Percentiles rank a stretch among this genome's conserved stretches.
Evolutionary conservation across 2,888 invertebrate genomes (phyloP).

Genomic region (Drosophila yooni): DNA sequence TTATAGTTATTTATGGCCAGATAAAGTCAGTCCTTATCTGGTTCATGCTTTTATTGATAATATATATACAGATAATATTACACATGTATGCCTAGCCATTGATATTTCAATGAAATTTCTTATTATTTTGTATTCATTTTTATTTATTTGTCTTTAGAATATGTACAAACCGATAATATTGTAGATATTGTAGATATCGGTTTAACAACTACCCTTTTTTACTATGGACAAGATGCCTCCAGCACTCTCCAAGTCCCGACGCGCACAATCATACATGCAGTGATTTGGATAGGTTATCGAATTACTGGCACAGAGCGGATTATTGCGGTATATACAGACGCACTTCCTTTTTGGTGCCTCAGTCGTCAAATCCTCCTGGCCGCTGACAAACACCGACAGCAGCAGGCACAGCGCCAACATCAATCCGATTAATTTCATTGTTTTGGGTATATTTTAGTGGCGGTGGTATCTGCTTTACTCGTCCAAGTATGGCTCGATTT

Average conservation of each 20-base stretch:
- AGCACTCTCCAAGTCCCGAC: conserved; percentile 50
- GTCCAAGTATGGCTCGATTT: conserved; percentile 14
- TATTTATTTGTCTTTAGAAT: not conserved
- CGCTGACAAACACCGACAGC: conserved; percentile 46
- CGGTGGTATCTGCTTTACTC: conserved; percentile 14
- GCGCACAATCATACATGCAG: conserved; percentile 73
- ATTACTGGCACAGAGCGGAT: conserved; percentile 80
- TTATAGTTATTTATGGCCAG: conserved; percentile 38
- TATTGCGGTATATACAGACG: conserved; percentile 73
- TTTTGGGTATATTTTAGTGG: conserved; percentile 28
- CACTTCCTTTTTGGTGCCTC: conserved; percentile 32
- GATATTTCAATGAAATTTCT: not conserved
- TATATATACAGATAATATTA: conserved; percentile 24
- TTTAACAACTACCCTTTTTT: conserved; percentile 70
- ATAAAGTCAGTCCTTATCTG: conserved; percentile 53
- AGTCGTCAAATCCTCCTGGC: conserved; percentile 12
- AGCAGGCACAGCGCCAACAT: conserved; percentile 61
- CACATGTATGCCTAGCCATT: conserved; percentile 27
- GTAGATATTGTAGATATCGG: not conserved
- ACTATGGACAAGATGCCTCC: conserved; percentile 72
- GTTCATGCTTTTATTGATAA: conserved; percentile 46
- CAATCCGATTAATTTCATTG: conserved; percentile 62
- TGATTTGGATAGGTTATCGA: conserved; percentile 73
- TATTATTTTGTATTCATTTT: not conserved
- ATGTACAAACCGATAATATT: not conserved